A percentile compares a stretch with the other conserved stretches of the same genome.
phyloP scores from a whole-genome alignment of 2,797 vertebrate genomes.

The Cirrhinus mrigala region DNA sequence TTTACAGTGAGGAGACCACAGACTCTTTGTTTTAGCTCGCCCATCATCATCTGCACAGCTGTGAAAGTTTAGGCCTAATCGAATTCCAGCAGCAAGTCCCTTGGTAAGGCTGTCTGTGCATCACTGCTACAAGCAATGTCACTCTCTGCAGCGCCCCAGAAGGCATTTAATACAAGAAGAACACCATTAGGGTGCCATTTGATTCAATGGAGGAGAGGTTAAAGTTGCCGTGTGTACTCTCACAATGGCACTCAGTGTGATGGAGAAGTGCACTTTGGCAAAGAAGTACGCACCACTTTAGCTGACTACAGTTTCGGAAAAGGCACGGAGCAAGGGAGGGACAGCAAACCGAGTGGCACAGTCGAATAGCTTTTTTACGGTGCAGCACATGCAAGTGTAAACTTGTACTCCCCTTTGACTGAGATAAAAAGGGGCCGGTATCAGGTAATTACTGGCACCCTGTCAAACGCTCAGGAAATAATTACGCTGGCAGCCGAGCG shows the following conservation, averaged over 20 bases:
- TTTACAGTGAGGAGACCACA: constrained; percentile 52
- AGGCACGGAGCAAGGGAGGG: constrained; percentile 10
- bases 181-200: constrained; percentile 39
- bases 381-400: constrained; percentile 67
- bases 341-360: constrained; percentile 31
- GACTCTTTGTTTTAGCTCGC: constrained; percentile 51
- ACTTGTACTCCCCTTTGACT: constrained; percentile 69
- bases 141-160: constrained; percentile 28
- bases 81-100: constrained; percentile 50
- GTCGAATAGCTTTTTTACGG: constrained; percentile 44
- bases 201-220: constrained; percentile 15
- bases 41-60: constrained; percentile 53
- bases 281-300: constrained; percentile 22
- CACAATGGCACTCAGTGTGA: constrained; percentile 26
- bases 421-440: constrained; percentile 74
- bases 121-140: constrained; percentile 24
- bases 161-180: constrained; percentile 31
- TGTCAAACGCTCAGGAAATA: constrained; percentile 75
- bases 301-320: constrained; percentile 30
- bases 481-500: constrained; percentile 70
- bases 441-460: constrained; percentile 80
- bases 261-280: constrained; percentile 11
- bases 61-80: constrained; percentile 61
- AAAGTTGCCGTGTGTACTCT: constrained; percentile 29
- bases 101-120: constrained; percentile 51